phyloP scores from a whole-genome alignment of 2,888 invertebrate species.

The Glomeris marginata region DNA sequence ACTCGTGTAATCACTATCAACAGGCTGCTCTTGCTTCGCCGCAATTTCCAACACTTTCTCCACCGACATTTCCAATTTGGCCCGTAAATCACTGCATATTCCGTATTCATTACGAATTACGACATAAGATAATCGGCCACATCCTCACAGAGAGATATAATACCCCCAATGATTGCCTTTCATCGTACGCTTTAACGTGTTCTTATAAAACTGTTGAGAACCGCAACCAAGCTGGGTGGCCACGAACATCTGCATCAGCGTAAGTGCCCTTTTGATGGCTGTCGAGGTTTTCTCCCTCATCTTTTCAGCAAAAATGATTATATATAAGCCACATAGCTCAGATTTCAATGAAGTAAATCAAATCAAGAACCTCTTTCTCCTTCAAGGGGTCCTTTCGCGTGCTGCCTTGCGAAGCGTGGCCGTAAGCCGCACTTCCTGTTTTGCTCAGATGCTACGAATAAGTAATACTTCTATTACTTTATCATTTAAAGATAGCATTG shows the following conservation, averaged over 20 bases:
- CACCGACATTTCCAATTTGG: conserved; percentile 78
- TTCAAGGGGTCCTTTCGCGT: conserved; percentile 30
- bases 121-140: background rate
- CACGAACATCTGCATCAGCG: conserved; percentile 81
- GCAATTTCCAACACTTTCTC: conserved; percentile 47
- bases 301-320: too few species aligned
- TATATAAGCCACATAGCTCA: background rate
- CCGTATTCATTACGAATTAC: background rate
- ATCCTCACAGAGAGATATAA: background rate
- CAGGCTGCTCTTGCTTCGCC: conserved; percentile 35
- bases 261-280: conserved; percentile 71
- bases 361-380: conserved; percentile 5
- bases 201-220: conserved; percentile 50
- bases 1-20: conserved; percentile 39
- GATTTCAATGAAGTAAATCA: background rate
- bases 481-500: conserved; percentile 3
- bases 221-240: conserved; percentile 87
- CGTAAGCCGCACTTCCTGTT: too few species aligned
- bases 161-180: conserved; percentile 87
- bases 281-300: conserved; percentile 38
- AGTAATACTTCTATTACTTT: background rate
- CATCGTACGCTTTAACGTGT: conserved; percentile 65
- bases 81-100: conserved; percentile 58
- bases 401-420: too few species aligned
- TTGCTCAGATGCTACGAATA: conserved; percentile 5